phyloP scores from a whole-genome alignment of 2,888 invertebrate species.

The Mactromeris polynyma region DNA sequence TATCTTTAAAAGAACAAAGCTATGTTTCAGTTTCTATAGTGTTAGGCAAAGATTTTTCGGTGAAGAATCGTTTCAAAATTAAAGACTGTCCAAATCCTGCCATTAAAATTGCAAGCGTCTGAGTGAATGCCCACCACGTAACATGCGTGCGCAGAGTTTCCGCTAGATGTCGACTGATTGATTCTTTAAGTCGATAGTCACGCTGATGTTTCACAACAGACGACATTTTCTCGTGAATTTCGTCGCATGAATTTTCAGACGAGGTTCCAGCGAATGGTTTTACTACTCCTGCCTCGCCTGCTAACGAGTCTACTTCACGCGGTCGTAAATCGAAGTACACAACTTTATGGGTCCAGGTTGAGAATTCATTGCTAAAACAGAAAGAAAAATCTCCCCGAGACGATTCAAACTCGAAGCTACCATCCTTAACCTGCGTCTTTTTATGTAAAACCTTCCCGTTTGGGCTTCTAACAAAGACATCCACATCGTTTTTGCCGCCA shows the following conservation, averaged over 20 bases:
- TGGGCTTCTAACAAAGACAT: slow-evolving; percentile 82
- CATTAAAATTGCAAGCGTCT: slow-evolving; percentile 80
- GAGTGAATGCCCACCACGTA: slow-evolving; percentile 82
- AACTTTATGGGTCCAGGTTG: slow-evolving; percentile 82
- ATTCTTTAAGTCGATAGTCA: slow-evolving; percentile 83
- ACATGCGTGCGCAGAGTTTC: slow-evolving; percentile 81
- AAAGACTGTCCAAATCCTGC: slow-evolving; percentile 84
- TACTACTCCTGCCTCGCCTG: slow-evolving; percentile 77
- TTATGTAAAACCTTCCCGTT: slow-evolving; percentile 83
- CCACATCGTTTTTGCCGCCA: slow-evolving; percentile 85
- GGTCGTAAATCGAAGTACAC: slow-evolving; percentile 82
- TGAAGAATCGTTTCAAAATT: slow-evolving; percentile 84
- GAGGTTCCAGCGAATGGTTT: slow-evolving; percentile 75
- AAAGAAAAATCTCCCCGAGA: slow-evolving; percentile 83
- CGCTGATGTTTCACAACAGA: slow-evolving; percentile 74
- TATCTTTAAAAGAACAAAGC: background rate
- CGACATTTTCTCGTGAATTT: slow-evolving; percentile 77
- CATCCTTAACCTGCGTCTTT: slow-evolving; percentile 74
- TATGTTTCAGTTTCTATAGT: slow-evolving; percentile 13
- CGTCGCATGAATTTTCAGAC: slow-evolving; percentile 77
- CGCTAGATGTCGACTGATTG: slow-evolving; percentile 83
- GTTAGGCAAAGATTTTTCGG: slow-evolving; percentile 59
- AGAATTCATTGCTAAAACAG: slow-evolving; percentile 85
- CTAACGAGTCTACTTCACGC: slow-evolving; percentile 75
- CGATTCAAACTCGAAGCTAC: slow-evolving; percentile 79